A percentile compares a stretch with the other conserved stretches of the same genome.
These are phyloP conservation scores for Melinaea menophilus DNA, from an alignment of 2,888 invertebrate species.

Conservation along the genomic window DNA sequence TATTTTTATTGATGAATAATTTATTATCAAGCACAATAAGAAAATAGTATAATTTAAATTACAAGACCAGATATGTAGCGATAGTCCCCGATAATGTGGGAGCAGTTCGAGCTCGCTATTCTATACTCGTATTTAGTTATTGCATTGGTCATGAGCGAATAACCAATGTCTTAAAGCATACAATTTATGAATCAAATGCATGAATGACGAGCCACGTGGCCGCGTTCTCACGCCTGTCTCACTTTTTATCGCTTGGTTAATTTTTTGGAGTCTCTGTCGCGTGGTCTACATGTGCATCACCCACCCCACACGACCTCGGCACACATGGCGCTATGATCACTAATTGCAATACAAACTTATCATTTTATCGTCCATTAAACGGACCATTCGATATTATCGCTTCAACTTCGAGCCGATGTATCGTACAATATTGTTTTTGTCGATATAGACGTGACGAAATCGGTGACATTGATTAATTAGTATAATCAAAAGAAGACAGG, in stretches of 20 bases:
- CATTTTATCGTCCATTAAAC: constrained; percentile 1
- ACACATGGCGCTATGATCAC: constrained; percentile 67
- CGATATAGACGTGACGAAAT: constrained; percentile 25
- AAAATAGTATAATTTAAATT: neutral
- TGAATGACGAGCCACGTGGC: constrained; percentile 75
- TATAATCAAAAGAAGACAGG: constrained; percentile 19
- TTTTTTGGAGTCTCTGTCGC: constrained; percentile 54
- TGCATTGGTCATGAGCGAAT: constrained; percentile 35
- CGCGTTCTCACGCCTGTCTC: constrained; percentile 65
- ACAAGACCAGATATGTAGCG: no score
- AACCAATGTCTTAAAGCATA: constrained; percentile 43
- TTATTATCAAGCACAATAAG: neutral
- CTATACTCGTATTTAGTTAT: constrained; percentile 20
- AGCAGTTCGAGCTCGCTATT: no score
- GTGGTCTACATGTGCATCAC: constrained; percentile 71
- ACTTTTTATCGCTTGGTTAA: constrained; percentile 65
- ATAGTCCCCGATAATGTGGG: no score
- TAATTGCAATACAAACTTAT: constrained; percentile 50
- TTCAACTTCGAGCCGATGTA: neutral
- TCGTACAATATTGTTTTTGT: constrained; percentile 22
- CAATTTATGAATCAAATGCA: constrained; percentile 75
- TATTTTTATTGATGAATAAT: no score
- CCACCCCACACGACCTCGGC: constrained; percentile 58
- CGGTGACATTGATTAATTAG: constrained; percentile 37
- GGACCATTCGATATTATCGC: neutral